phyloP scores from a whole-genome alignment of 2,113 vertebrate species.

The Hyla sarda region DNA sequence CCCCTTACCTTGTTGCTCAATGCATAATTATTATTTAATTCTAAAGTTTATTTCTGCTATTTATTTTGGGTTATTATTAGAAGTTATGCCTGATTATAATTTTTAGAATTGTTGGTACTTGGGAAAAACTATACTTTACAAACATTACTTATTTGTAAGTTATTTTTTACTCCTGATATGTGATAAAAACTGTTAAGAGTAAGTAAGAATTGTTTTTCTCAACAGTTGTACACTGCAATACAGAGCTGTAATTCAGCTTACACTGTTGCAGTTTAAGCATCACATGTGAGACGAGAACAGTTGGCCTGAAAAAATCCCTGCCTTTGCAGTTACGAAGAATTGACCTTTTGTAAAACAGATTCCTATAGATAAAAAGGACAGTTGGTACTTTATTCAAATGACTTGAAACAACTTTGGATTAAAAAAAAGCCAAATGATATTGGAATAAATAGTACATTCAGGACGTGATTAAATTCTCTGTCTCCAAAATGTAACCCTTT shows the following conservation, averaged over 20 bases:
- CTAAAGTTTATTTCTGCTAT: background rate
- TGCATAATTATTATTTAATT: too few relatives aligned
- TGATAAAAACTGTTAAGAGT: background rate
- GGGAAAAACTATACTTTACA: background rate
- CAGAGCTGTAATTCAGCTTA: conserved; percentile 17
- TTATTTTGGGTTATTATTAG: too few relatives aligned
- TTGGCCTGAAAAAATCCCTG: conserved; percentile 47
- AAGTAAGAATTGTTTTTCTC: background rate
- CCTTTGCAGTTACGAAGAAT: conserved; percentile 27
- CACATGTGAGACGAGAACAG: conserved; percentile 25
- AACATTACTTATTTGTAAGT: background rate
- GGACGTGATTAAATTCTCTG: background rate
- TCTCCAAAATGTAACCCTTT: background rate
- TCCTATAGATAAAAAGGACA: conserved; percentile 47
- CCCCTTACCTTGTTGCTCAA: too few relatives aligned
- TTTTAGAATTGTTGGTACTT: background rate
- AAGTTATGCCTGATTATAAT: too few relatives aligned
- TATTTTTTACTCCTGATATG: background rate
- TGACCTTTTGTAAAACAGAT: conserved; percentile 50
- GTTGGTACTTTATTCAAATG: conserved; percentile 45
- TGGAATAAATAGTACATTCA: conserved; percentile 11
- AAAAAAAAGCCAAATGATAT: conserved; percentile 13
- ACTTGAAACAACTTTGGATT: conserved; percentile 23
- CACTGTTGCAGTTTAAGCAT: background rate
- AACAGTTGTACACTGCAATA: conserved; percentile 22